A percentile compares a stretch with the other conserved stretches of the same genome.
Evolutionary conservation across 2,797 vertebrate species (phyloP).

Genomic region (Enteromius mattozi): DNA sequence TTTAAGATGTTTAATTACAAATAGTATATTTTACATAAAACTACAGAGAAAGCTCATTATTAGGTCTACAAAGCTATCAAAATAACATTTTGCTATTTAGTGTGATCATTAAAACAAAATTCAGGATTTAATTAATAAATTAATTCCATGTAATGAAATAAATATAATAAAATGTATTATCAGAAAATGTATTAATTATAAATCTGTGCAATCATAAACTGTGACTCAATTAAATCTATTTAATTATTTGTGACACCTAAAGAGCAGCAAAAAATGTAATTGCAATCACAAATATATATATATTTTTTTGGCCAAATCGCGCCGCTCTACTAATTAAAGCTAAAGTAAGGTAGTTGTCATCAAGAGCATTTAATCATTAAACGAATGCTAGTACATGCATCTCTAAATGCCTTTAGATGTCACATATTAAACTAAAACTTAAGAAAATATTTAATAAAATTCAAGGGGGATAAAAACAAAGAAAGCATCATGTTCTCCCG

Average conservation of each 20-base stretch:
- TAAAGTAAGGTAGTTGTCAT: not conserved
- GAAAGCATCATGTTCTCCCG: not conserved
- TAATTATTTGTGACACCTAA: not conserved
- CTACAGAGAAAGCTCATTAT: not conserved
- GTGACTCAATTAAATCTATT: not conserved
- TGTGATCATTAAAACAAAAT: not conserved
- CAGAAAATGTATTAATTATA: not conserved
- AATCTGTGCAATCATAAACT: not conserved
- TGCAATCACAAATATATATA: not conserved
- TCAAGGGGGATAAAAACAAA: not conserved
- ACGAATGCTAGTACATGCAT: not conserved
- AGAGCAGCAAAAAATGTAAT: not conserved
- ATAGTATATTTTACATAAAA: not conserved
- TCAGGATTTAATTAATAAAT: not conserved
- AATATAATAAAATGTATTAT: not conserved
- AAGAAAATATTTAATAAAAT: not conserved
- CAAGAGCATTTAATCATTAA: not conserved
- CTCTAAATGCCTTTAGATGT: not conserved
- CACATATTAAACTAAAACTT: not conserved
- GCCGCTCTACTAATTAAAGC: not conserved
- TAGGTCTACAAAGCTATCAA: not conserved
- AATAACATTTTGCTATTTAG: not conserved
- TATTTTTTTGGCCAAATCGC: not conserved
- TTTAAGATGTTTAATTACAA: not conserved
- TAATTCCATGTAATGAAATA: not conserved